Evolutionary conservation across 2,888 invertebrate species (phyloP), one percentile per base, ranked within the genome.

Genomic region (Allygus modestus): DNA sequence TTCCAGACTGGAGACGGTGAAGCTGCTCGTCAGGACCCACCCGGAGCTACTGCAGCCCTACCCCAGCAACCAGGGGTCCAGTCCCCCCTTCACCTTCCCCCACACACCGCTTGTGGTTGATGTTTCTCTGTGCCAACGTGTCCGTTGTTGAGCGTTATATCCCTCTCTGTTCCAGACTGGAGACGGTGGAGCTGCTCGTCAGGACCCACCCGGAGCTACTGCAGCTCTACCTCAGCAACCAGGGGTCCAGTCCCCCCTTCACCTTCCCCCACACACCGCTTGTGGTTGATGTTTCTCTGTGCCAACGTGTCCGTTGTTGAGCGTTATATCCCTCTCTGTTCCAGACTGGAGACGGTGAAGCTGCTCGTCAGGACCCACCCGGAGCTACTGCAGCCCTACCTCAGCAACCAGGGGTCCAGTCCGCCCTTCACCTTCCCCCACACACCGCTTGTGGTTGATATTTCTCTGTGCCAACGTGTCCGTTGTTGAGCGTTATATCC

Each of bases 61-160:
- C 92, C 89, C 90, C 92, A 37, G 37, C 37, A 91, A 79, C 90
- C 89, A 89, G 84, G 88, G 90, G 85, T 89, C 88, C 83, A 91
- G 91, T 0, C 89, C 90, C 73, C 93, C 88, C 89, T 92, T 90
- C 88, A 90, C 93, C 79, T 95, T 95, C 90, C 92, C 95, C 85
- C 95, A 97, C 89, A 96, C 98, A 15, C 96, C 98, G 0, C 92
- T 98, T 20, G 98, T 98, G 90, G 92, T 97, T 87, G n/a, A n/a
- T n/a, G n/a, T n/a, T n/a, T n/a, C n/a, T n/a, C n/a, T n/a, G n/a
- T n/a, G n/a, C n/a, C n/a, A n/a, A n/a, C n/a, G n/a, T n/a, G n/a
- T n/a, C n/a, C n/a, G n/a, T n/a, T n/a, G n/a, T n/a, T n/a, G n/a
- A n/a, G 98, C 98, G 85, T 96, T 97, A n/a, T n/a, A n/a, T n/a